Evolutionary conservation across 2,888 invertebrate genomes (phyloP), one percentile per base, ranked within the genome.

Genomic region (Drosophila paramelanica): DNA sequence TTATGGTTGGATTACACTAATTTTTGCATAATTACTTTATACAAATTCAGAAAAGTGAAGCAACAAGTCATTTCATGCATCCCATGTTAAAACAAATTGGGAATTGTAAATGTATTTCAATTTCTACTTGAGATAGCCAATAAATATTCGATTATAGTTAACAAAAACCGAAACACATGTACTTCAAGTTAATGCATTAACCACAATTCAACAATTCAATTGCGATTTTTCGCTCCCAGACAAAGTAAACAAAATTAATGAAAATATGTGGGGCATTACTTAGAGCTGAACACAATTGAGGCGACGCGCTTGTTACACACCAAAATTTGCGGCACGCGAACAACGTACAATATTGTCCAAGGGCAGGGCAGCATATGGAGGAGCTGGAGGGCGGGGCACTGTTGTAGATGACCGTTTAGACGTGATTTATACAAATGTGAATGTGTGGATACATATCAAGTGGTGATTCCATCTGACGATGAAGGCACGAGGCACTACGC

Each of bases 341-440:
- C 73, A 51, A 39, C 45, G 57, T 25, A 66, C 58, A 69, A 55
- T 62, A 55, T 61, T 62, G 70, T 57, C 11, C 27, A 50, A 39
- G 43, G 39, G 42, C 27, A 47, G 36, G 17, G 17, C 11, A 14
- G 27, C 27, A 56, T 49, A 31, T n/a, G 33, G 25, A 1, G 5
- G 5, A 10, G n/a, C 17, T 25, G 33, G 23, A n/a, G 5, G 17
- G 25, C 25, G 14, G 17, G 25, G 14, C 33, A 52, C 41, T 27
- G 41, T 70, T 59, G 61, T 67, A 17, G 64, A 65, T 67, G 74
- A 74, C 73, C 77, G 71, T 59, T 79, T 73, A 45, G 70, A 73
- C 31, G 76, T 71, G 81, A 81, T 83, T 81, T 79, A 83, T 57
- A 43, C 68, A 64, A 58, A 59, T 51, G 67, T 60, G 57, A 10